Percentiles rank a stretch among this genome's conserved stretches.
These are phyloP conservation scores for Rattus rattus DNA, from an alignment of 2,113 vertebrate species.

Conservation along the genomic window DNA sequence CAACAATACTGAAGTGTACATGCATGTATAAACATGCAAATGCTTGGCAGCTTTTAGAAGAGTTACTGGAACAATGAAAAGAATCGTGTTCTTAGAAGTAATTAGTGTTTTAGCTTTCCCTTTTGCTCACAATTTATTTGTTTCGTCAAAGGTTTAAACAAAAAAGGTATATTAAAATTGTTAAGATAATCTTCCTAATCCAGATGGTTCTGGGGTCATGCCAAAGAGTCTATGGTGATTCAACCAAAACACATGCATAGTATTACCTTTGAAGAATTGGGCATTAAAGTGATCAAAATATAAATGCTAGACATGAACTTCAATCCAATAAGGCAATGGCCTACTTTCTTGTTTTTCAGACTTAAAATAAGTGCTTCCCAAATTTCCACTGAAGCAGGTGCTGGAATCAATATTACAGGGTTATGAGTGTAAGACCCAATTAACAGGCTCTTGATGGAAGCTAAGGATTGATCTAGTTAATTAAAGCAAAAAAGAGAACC, in stretches of 20 bases:
- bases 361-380: slow-evolving; percentile 81
- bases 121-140: not conserved
- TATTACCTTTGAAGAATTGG: slow-evolving; percentile 55
- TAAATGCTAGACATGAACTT: slow-evolving; percentile 82
- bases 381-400: slow-evolving; percentile 82
- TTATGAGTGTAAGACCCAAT: slow-evolving; percentile 77
- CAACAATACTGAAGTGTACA: slow-evolving; percentile 51
- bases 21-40: no score
- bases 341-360: slow-evolving; percentile 80
- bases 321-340: slow-evolving; percentile 74
- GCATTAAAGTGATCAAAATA: slow-evolving; percentile 81
- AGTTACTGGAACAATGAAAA: slow-evolving; percentile 79
- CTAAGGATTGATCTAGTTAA: slow-evolving; percentile 76
- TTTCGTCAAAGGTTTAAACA: slow-evolving; percentile 60
- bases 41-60: slow-evolving; percentile 59
- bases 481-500: slow-evolving; percentile 37
- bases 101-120: slow-evolving; percentile 70
- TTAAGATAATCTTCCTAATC: slow-evolving; percentile 69
- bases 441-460: slow-evolving; percentile 72
- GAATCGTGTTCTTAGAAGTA: slow-evolving; percentile 77
- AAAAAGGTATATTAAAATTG: slow-evolving; percentile 43
- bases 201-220: slow-evolving; percentile 23
- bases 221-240: slow-evolving; percentile 53
- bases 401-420: slow-evolving; percentile 78
- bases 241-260: slow-evolving; percentile 50